Evolutionary conservation across 2,797 vertebrate genomes (phyloP), one percentile per base, ranked within the genome.

Genomic region (Crocodylus rhombifer): DNA sequence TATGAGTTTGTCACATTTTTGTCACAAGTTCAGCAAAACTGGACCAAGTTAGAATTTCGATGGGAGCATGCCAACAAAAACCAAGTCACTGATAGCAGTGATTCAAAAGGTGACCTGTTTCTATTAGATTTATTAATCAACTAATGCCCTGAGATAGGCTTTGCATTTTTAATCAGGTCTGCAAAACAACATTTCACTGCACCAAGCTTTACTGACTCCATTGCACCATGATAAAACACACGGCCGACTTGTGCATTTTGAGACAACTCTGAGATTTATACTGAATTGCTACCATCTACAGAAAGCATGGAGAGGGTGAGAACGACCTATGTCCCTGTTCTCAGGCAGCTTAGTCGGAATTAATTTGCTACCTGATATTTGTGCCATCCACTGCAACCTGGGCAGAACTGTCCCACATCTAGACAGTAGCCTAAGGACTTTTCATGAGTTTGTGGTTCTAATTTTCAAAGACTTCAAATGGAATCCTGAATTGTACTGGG

Each of bases 371-470:
- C 42, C 42, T 51, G 25, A 12, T 25, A 36, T 23, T 42, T 14
- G 10, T 71, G 28, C 63, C 56, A 25, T 28, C 18, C 12, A 51
- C 1, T 1, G 30, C 36, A 1, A 0, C 1, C 7, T 62, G 33
- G 58, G 69, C 4, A n/a, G 77, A 30, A 56, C 23, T 14, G 80
- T 64, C 2, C 5, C 0, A 1, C 3, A 1, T 1, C 55, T 7
- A 57, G 12, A 71, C 57, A 30, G 51, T 55, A 36, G 17, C 18
- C 51, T 14, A 51, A 56, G 61, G 25, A 55, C 42, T 0, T 0
- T 56, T 77, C 21, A 26, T 3, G 26, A 18, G 20, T 28, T 80
- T 21, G 42, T 13, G 6, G 28, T 55, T 21, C 28, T n/a, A 51
- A 26, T 56, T 26, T 28, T 57, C 17, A n/a, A 14, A 55, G 33